Conservation (phyloP, 2,797 vertebrate species). For the Artibeus lituratus region DNA sequence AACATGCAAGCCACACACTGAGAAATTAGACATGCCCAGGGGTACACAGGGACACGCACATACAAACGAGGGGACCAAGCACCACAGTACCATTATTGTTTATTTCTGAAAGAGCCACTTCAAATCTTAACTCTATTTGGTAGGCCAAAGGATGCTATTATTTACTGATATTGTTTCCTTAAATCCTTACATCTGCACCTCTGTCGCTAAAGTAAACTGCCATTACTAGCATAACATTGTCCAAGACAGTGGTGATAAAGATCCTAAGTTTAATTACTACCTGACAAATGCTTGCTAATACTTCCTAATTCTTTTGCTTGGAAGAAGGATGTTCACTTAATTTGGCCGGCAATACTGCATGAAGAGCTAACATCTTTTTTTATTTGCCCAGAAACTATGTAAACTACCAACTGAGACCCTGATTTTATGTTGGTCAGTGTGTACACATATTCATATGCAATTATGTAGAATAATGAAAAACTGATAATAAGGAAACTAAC, state of each 20-base stretch:
- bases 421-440: slow-evolving; percentile 35
- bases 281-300: too few relatives aligned
- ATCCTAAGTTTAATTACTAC: not conserved
- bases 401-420: slow-evolving; percentile 3
- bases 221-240: not conserved
- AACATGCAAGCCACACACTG: accelerated
- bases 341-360: not conserved
- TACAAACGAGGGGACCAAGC: not conserved
- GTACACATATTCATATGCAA: not conserved
- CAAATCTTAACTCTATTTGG: not conserved
- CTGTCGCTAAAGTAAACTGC: not conserved
- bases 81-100: not conserved
- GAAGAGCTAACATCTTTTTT: slow-evolving; percentile 28
- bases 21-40: not conserved
- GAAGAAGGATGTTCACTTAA: not conserved
- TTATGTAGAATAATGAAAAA: slow-evolving; percentile 25
- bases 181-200: not conserved
- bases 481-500: not conserved
- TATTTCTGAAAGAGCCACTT: not conserved
- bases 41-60: not conserved
- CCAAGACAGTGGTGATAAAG: not conserved
- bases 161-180: not conserved
- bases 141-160: not conserved
- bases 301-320: not conserved
- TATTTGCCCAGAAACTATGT: slow-evolving; percentile 28